phyloP scores from a whole-genome alignment of 2,797 vertebrate species.

The Tapera naevia region DNA sequence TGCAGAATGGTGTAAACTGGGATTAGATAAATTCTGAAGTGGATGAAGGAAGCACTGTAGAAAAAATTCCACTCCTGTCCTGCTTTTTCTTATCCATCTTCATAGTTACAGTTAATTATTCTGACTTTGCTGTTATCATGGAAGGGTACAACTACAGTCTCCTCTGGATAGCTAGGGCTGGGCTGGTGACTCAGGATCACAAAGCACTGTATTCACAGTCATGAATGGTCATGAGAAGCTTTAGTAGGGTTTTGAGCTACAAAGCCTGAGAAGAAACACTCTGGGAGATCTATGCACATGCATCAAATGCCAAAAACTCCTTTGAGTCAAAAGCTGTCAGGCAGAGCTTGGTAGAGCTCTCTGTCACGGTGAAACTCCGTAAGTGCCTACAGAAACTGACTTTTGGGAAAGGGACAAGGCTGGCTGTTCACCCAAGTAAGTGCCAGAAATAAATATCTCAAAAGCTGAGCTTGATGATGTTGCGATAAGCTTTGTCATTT shows the following conservation, averaged over 20 bases:
- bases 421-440: slow-evolving; percentile 37
- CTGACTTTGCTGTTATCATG: not conserved
- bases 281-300: not conserved
- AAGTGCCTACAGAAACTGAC: rapidly evolving
- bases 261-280: not conserved
- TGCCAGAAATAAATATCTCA: not conserved
- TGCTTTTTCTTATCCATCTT: not conserved
- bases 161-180: not conserved
- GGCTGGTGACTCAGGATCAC: not conserved
- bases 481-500: not conserved
- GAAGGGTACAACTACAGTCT: not conserved
- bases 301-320: not conserved
- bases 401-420: not conserved
- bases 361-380: not conserved
- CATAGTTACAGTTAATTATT: not conserved
- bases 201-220: not conserved
- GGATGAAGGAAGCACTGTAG: not conserved
- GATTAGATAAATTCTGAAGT: not conserved
- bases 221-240: not conserved
- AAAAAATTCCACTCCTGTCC: not conserved
- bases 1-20: not conserved
- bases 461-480: not conserved
- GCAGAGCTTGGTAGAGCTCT: slow-evolving; percentile 7
- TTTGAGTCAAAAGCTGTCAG: not conserved
- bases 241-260: not conserved